Conservation (phyloP, 2,797 vertebrate species). For the Sorex maritimensis region DNA sequence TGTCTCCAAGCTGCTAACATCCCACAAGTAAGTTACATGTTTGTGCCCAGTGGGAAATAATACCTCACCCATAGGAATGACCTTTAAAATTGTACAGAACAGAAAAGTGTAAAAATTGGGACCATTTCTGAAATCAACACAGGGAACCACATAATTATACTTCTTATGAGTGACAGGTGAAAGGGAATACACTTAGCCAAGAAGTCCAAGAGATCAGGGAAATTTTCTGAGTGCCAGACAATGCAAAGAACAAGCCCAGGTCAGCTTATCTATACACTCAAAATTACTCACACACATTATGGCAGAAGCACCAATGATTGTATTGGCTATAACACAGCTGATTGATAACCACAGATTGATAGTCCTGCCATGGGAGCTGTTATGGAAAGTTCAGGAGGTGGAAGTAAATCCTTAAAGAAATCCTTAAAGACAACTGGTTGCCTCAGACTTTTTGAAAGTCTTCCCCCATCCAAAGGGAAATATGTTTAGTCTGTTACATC, state of each 20-base stretch:
- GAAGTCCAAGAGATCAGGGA: background rate
- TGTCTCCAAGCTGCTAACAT: background rate
- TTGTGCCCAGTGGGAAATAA: background rate
- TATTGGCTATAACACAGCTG: background rate
- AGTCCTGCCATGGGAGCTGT: no score
- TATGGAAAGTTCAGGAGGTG: no score
- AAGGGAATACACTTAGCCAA: background rate
- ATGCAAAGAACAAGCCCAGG: background rate
- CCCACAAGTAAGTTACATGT: background rate
- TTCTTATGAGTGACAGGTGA: background rate
- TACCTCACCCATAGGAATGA: background rate
- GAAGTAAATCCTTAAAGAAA: background rate
- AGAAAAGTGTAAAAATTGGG: background rate
- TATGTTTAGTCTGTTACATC: no score
- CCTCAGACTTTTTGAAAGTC: no score
- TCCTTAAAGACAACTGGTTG: no score
- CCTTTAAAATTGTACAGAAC: no score
- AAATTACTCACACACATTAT: background rate
- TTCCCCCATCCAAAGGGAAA: no score
- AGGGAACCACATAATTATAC: no score
- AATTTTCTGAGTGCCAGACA: background rate
- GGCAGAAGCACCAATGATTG: background rate
- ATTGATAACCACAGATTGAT: no score
- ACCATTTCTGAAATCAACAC: background rate
- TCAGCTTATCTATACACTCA: background rate